A percentile compares a stretch with the other conserved stretches of the same genome.
Conservation (phyloP, 2,113 vertebrate species). For the Bufo gargarizans region DNA sequence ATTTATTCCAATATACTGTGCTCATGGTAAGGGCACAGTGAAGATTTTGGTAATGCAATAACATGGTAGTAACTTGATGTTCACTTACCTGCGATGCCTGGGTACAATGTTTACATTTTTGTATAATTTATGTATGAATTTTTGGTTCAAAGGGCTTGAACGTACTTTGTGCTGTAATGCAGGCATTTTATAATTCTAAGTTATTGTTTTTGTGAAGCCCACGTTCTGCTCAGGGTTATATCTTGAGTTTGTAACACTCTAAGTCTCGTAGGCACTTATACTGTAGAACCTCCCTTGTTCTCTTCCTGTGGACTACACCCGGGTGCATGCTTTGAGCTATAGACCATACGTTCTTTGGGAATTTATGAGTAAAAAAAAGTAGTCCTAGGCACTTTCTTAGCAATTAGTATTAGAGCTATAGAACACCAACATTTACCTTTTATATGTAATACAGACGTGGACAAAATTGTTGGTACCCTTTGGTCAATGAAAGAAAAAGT, state of each 20-base stretch:
- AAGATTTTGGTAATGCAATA: constrained; percentile 24
- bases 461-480: too few species aligned
- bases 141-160: constrained; percentile 8
- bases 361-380: background rate
- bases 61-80: background rate
- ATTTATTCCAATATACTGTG: background rate
- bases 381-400: background rate
- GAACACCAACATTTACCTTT: background rate
- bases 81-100: background rate
- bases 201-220: background rate
- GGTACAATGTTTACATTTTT: constrained; percentile 42
- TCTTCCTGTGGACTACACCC: background rate
- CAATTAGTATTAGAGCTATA: background rate
- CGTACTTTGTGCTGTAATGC: background rate
- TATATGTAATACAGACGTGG: background rate
- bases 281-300: background rate
- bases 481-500: too few species aligned
- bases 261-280: background rate
- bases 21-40: background rate
- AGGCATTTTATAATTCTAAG: background rate
- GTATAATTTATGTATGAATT: background rate
- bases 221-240: background rate
- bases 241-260: background rate
- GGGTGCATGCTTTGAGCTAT: background rate
- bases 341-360: background rate